Conservation (phyloP, 2,888 invertebrate genomes). For the Gortyna flavago region DNA sequence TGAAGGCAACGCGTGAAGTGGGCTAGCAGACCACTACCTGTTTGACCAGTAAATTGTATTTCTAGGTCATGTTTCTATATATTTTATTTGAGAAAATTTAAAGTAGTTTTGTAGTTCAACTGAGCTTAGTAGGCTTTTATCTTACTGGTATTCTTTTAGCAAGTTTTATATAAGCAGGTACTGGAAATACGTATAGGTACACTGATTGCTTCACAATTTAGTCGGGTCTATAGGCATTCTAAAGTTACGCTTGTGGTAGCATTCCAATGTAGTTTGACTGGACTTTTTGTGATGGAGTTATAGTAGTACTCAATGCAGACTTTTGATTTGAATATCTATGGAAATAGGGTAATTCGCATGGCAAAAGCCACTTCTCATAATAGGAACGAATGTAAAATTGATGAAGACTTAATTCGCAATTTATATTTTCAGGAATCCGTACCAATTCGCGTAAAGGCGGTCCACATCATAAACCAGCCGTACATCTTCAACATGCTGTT, state of each 20-base stretch:
- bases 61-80: conserved; percentile 46
- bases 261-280: background rate
- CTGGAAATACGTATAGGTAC: background rate
- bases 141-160: background rate
- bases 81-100: conserved; percentile 36
- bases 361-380: background rate
- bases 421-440: conserved; percentile 93
- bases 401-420: too few species aligned
- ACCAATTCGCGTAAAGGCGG: conserved; percentile 94
- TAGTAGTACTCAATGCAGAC: background rate
- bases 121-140: background rate
- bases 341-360: background rate
- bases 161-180: background rate
- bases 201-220: background rate
- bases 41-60: conserved; percentile 31
- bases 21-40: conserved; percentile 45
- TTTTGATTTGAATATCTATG: background rate
- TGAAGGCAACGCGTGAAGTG: conserved; percentile 29
- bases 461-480: conserved; percentile 97
- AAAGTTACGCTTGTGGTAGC: background rate
- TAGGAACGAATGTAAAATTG: background rate
- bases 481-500: conserved; percentile 96
- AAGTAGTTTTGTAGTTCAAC: conserved; percentile 29
- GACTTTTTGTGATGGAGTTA: background rate
- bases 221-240: background rate